Conservation (phyloP, 2,113 vertebrate genomes). For the Nibea albiflora region DNA sequence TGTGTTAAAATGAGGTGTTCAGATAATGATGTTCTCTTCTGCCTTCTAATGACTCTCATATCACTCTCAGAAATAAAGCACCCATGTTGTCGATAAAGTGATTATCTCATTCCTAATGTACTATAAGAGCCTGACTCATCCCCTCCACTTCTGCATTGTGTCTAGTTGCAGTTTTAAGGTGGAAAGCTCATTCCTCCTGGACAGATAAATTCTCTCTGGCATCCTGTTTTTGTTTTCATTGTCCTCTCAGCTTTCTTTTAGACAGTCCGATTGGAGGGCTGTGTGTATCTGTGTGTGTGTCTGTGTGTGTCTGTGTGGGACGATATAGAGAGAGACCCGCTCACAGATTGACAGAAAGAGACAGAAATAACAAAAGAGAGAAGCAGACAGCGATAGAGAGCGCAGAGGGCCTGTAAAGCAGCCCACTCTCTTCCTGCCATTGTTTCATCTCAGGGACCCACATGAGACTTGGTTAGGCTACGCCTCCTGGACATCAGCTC, state of each 20-base stretch:
- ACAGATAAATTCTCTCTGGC: constrained; percentile 69
- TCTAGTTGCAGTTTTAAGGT: constrained; percentile 38
- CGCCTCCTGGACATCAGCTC: constrained; percentile 48
- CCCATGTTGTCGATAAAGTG: background rate
- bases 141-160: constrained; percentile 26
- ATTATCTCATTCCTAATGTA: constrained; percentile 47
- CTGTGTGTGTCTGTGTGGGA: constrained; percentile 15
- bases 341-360: constrained; percentile 9
- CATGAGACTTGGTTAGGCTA: constrained; percentile 35
- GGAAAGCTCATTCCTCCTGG: constrained; percentile 68
- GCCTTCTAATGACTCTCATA: constrained; percentile 7
- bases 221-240: constrained; percentile 84
- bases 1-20: background rate
- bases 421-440: constrained; percentile 80
- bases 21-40: background rate
- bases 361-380: constrained; percentile 7
- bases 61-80: constrained; percentile 16
- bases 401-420: constrained; percentile 62
- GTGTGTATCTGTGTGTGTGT: constrained; percentile 9
- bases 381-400: constrained; percentile 32
- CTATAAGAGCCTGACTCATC: constrained; percentile 37
- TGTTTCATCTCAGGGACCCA: constrained; percentile 75
- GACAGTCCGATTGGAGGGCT: constrained; percentile 35
- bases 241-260: constrained; percentile 63
- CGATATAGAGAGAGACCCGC: constrained; percentile 1